These are phyloP conservation scores for Epizoanthus stellaris DNA, from an alignment of 92 coral and sea anemone genomes.

Conservation along the genomic window DNA sequence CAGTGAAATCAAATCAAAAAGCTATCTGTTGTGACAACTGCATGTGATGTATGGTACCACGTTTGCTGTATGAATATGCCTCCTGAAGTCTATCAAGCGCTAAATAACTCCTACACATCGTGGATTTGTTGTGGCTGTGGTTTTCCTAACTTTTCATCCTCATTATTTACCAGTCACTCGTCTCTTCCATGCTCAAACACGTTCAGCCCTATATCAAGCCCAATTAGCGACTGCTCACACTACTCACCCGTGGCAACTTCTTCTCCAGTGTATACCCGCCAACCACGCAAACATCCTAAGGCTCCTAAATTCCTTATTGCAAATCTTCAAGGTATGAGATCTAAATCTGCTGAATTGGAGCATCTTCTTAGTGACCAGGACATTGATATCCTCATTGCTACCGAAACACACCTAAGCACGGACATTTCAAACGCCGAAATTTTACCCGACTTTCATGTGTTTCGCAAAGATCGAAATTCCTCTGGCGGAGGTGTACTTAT, in stretches of 20 bases:
- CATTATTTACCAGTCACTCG: neutral
- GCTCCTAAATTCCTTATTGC: constrained; percentile 6
- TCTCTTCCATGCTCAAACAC: neutral
- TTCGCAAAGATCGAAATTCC: constrained; percentile 10
- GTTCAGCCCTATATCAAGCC: neutral
- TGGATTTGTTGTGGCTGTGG: constrained; percentile 37
- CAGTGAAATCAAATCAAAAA: constrained; percentile 5
- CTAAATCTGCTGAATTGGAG: constrained; percentile 7
- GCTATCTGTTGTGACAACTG: constrained; percentile 28
- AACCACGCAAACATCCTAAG: neutral
- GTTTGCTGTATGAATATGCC: constrained; percentile 26
- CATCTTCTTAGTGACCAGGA: neutral
- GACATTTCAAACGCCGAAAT: neutral
- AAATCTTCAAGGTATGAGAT: neutral
- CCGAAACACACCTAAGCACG: constrained; percentile 1
- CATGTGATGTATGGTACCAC: constrained; percentile 44
- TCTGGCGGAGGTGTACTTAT: constrained; percentile 11
- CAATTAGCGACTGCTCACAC: constrained; percentile 2
- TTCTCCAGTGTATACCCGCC: neutral
- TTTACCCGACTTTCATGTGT: neutral
- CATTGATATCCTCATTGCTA: neutral
- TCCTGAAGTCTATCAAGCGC: constrained; percentile 11
- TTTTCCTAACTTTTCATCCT: constrained; percentile 12
- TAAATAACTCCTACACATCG: constrained; percentile 31
- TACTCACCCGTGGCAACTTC: constrained; percentile 8